Percentiles rank a stretch among this genome's conserved stretches.
These are phyloP conservation scores for Lepilemur septentrionalis DNA, from an alignment of 2,797 vertebrate genomes.

Conservation along the genomic window DNA sequence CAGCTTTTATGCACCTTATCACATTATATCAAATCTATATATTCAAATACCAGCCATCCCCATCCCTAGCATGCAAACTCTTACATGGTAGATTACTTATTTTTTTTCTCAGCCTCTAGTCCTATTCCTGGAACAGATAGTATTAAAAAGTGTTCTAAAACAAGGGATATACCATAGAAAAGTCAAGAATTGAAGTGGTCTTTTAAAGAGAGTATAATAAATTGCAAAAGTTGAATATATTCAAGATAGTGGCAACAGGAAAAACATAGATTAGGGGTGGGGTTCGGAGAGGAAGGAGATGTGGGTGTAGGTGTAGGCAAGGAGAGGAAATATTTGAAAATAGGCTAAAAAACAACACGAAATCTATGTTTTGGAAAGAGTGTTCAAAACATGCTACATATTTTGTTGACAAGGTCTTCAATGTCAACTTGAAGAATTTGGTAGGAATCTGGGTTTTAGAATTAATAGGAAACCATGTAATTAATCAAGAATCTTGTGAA, in stretches of 20 bases:
- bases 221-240: not conserved
- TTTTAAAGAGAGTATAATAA: not conserved
- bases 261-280: not conserved
- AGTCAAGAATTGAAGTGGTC: not conserved
- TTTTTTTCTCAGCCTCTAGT: slow-evolving; percentile 33
- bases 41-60: not conserved
- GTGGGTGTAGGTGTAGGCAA: not conserved
- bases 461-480: not conserved
- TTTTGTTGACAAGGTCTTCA: not conserved
- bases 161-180: not conserved
- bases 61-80: not conserved
- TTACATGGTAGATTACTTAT: not conserved
- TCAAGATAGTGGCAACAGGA: not conserved
- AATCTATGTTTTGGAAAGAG: not conserved
- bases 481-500: not conserved
- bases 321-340: not conserved
- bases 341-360: not conserved
- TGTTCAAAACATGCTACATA: not conserved
- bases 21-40: not conserved
- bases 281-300: no score
- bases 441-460: slow-evolving; percentile 9
- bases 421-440: not conserved
- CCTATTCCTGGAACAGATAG: not conserved
- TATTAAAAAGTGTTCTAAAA: not conserved
- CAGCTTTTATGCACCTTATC: not conserved